Base-by-base conservation (phyloP, 1,140 invertebrate species). In the Archegozetes longisetosus region DNA sequence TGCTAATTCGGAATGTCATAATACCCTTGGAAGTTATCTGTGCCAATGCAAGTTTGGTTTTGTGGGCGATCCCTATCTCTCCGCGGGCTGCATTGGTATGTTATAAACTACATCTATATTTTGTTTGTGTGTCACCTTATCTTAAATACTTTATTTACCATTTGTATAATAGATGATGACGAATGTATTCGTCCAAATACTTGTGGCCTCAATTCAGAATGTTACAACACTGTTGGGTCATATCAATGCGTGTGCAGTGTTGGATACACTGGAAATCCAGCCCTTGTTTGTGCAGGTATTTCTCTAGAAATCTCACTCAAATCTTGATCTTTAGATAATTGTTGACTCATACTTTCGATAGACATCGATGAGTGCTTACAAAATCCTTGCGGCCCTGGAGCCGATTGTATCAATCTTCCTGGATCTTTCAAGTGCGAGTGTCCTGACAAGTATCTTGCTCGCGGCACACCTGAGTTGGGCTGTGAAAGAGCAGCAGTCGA, bases 391-490 rank as follows among this genome's bases (percentile, higher is more conserved):
- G 88, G 86, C 22, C 75, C 79, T 61, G 86, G 88, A 70, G 87
- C 88, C 1, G 81, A 84, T 23, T 93, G 89, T 67, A 84, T 92
- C 48, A 92, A 93, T 67, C 87, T 84, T 0, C 78, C 82, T 3
- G 88, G 88, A 50, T 55, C 56, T 12, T 92, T 83, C 66, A 86
- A 88, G 65, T 93, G 88, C 67, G 84, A 80, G 65, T 93, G 88
- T 67, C 82, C 86, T 2, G 29, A 58, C 22, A 64, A 63, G 46
- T 62, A 62, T 47, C 17, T 62, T 17, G 61, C 61, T 28, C 20
- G 61, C 20, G 57, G 57, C 20, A 46, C 32, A n/a, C 53, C 62
- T 26, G 62, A 63, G n/a, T n/a, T 63, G 2, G 62, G 62, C 4
- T 63, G 62, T 47, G 62, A 63, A 17, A 50, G 61, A 28, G 46